phyloP scores from a whole-genome alignment of 2,113 vertebrate genomes.

The Actinemys pallida region DNA sequence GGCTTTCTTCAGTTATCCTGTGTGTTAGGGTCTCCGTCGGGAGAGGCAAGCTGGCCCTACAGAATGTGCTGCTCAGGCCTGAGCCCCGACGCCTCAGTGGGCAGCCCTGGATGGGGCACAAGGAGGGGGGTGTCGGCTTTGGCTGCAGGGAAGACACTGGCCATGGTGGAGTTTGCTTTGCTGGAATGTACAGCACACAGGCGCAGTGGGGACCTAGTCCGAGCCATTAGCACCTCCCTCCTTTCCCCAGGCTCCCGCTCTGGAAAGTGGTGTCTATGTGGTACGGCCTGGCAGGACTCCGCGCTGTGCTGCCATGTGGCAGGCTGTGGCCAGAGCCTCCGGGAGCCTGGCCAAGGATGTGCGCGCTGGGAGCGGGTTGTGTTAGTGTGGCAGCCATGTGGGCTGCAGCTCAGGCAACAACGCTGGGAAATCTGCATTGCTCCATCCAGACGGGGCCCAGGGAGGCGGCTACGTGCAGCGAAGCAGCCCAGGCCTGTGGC shows the following conservation, averaged over 20 bases:
- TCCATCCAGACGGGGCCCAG: background rate
- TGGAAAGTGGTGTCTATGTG: background rate
- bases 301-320: background rate
- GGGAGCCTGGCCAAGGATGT: background rate
- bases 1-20: background rate
- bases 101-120: background rate
- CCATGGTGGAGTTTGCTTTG: background rate
- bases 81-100: background rate
- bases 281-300: background rate
- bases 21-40: background rate
- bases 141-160: background rate
- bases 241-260: background rate
- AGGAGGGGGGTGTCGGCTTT: background rate
- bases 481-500: background rate
- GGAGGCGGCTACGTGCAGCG: background rate
- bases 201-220: background rate
- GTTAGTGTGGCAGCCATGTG: background rate
- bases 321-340: background rate
- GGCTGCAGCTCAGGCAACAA: background rate
- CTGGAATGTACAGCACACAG: background rate
- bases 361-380: fast-evolving
- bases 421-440: background rate
- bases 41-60: background rate
- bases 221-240: background rate
- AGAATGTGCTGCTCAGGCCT: background rate